Percentiles rank a stretch among this genome's conserved stretches.
Evolutionary conservation across 1,140 invertebrate genomes (phyloP).

Genomic region (Trichonephila inaurata): DNA sequence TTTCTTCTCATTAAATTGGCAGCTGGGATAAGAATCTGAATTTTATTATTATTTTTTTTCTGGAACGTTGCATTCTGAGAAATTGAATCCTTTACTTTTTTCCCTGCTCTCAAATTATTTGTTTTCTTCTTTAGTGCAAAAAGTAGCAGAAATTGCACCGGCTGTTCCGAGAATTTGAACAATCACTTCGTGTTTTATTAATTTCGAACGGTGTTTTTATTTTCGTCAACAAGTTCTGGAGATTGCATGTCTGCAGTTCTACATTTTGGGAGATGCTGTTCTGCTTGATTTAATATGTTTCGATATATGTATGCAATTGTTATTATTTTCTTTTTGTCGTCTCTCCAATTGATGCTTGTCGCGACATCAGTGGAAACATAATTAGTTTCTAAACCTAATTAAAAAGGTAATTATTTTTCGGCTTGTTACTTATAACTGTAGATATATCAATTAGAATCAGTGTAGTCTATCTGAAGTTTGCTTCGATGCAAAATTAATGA

Average conservation of each 20-base stretch:
- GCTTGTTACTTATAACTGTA: no score
- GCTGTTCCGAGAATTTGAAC: not conserved
- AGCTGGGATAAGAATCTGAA: slow-evolving; percentile 11
- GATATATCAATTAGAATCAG: no score
- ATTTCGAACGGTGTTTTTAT: not conserved
- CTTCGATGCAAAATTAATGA: no score
- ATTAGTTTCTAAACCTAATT: no score
- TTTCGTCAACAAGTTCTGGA: not conserved
- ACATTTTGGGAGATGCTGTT: not conserved
- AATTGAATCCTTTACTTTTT: not conserved
- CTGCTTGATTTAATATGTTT: not conserved
- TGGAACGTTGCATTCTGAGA: not conserved
- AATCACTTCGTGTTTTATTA: slow-evolving; percentile 9
- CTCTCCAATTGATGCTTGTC: no score
- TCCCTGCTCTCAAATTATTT: not conserved
- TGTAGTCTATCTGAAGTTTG: no score
- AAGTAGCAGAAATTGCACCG: not conserved
- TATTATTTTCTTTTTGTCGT: no score
- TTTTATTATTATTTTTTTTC: not conserved
- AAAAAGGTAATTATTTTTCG: no score
- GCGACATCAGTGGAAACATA: no score
- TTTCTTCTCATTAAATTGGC: slow-evolving; percentile 61
- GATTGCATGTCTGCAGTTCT: not conserved
- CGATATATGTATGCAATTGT: not conserved
- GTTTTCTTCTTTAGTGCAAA: not conserved